Evolutionary conservation across 2,797 vertebrate genomes (phyloP).

Genomic region (Galaxias olidus): DNA sequence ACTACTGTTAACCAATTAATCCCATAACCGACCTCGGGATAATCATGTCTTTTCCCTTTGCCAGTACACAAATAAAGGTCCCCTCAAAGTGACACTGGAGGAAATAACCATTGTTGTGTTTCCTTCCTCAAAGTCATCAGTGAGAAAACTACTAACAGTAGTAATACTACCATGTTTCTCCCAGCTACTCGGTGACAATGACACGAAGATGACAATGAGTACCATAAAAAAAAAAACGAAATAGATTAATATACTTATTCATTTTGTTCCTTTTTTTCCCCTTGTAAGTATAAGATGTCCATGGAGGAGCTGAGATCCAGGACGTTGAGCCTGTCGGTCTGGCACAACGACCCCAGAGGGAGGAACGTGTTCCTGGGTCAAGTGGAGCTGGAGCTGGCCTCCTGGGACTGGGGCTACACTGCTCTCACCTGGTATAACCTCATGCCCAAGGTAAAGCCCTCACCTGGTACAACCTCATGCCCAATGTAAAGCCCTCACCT

Average conservation of each 20-base stretch:
- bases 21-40: too few species aligned
- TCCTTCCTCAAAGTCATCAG: too few species aligned
- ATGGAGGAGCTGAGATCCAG: constrained; percentile 43
- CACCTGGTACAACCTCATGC: background rate
- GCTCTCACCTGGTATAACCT: constrained; percentile 54
- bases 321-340: constrained; percentile 57
- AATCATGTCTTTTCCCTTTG: too few species aligned
- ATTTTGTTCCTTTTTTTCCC: background rate
- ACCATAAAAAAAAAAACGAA: too few species aligned
- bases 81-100: too few species aligned
- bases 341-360: constrained; percentile 61
- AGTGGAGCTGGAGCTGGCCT: constrained; percentile 48
- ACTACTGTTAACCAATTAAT: too few species aligned
- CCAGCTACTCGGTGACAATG: too few species aligned
- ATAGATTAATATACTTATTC: background rate
- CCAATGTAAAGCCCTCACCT: background rate
- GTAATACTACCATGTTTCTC: too few species aligned
- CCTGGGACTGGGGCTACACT: constrained; percentile 56
- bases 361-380: constrained; percentile 59
- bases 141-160: too few species aligned
- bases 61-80: too few species aligned
- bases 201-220: too few species aligned
- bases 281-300: constrained; percentile 54
- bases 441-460: constrained; percentile 40
- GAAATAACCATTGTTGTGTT: too few species aligned